A percentile compares a stretch with the other conserved stretches of the same genome.
Evolutionary conservation across 2,113 vertebrate species (phyloP).

Genomic region (Paraplagusia blochii): DNA sequence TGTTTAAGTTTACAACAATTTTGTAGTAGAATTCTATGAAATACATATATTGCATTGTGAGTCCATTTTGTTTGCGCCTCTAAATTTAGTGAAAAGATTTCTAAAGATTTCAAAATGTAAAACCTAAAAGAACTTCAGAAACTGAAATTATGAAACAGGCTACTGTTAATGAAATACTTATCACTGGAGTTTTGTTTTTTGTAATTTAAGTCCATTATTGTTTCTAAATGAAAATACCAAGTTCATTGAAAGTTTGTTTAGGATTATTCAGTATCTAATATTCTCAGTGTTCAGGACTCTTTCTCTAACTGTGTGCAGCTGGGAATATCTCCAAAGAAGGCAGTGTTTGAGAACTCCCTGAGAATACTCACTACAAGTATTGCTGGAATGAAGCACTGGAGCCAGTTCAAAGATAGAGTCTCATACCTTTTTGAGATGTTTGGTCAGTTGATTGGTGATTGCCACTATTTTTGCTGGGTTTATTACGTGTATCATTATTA

Average conservation of each 20-base stretch:
- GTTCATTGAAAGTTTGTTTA: no score
- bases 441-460: constrained; percentile 73
- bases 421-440: constrained; percentile 87
- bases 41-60: no score
- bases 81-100: no score
- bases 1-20: background rate
- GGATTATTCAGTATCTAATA: background rate
- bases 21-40: background rate
- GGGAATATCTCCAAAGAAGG: constrained; percentile 59
- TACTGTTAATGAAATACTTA: no score
- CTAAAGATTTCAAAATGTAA: no score
- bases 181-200: no score
- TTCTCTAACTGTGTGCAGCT: constrained; percentile 46
- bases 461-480: background rate
- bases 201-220: no score
- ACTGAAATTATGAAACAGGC: no score
- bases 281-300: background rate
- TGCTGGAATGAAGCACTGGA: constrained; percentile 90
- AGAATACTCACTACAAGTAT: constrained; percentile 87
- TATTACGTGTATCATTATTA: constrained; percentile 1
- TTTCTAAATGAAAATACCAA: no score
- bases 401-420: constrained; percentile 79
- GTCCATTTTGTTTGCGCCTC: no score
- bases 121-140: no score
- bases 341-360: constrained; percentile 78